A percentile compares a stretch with the other conserved stretches of the same genome.
Conservation (phyloP, 1,140 invertebrate genomes). For the Pseudoatta argentina region DNA sequence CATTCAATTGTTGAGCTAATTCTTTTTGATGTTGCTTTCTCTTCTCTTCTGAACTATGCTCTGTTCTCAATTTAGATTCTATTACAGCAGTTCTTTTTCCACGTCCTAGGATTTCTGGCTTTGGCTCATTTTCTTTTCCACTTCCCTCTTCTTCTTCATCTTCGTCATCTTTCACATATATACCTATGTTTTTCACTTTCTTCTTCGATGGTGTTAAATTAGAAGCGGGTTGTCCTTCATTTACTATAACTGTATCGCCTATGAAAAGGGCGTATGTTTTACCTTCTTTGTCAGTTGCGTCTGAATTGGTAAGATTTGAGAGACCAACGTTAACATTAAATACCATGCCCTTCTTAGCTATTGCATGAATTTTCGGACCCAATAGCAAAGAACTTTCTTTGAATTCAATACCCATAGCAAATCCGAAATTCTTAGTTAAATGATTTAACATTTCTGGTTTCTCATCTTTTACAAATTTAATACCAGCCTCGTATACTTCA, state of each 20-base stretch:
- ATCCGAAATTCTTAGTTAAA: conserved; percentile 97
- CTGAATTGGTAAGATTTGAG: conserved; percentile 94
- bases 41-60: conserved; percentile 98
- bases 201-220: conserved; percentile 97
- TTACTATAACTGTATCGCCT: conserved; percentile 98
- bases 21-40: conserved; percentile 98
- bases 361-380: conserved; percentile 93
- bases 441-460: conserved; percentile 95
- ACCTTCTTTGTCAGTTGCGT: conserved; percentile 93
- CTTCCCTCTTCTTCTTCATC: conserved; percentile 93
- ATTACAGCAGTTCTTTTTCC: conserved; percentile 97
- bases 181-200: conserved; percentile 98
- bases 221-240: conserved; percentile 94
- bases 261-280: conserved; percentile 98
- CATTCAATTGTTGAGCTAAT: conserved; percentile 95
- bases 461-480: conserved; percentile 95
- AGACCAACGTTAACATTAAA: conserved; percentile 98
- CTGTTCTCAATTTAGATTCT: conserved; percentile 97
- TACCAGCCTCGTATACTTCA: conserved; percentile 95
- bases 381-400: conserved; percentile 97
- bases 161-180: conserved; percentile 98
- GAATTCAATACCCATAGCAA: conserved; percentile 99
- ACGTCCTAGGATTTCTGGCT: conserved; percentile 90
- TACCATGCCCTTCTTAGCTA: conserved; percentile 97
- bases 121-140: conserved; percentile 90